phyloP scores from a whole-genome alignment of 2,888 invertebrate genomes.

The Lithophane semibrunnea region DNA sequence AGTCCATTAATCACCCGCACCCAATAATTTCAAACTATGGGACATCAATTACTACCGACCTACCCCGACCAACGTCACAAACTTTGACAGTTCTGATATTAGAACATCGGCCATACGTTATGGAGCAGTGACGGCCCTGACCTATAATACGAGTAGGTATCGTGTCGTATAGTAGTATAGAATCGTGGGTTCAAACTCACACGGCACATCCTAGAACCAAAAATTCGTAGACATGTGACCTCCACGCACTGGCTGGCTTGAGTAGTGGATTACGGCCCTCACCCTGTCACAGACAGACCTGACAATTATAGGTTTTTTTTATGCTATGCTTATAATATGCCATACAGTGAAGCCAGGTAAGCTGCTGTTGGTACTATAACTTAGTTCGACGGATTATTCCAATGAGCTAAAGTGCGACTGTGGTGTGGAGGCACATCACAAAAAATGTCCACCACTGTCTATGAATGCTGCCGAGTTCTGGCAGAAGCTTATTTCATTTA shows the following conservation, averaged over 20 bases:
- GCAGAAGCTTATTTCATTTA: neutral
- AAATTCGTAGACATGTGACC: neutral
- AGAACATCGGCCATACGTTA: conserved; percentile 34
- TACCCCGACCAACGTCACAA: conserved; percentile 36
- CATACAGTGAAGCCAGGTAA: neutral
- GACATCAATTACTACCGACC: conserved; percentile 60
- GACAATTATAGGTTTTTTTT: neutral
- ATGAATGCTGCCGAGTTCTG: neutral
- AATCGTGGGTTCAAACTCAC: neutral
- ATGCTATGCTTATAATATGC: neutral
- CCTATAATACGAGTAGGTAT: neutral
- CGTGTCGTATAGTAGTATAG: too few relatives aligned
- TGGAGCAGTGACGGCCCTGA: neutral
- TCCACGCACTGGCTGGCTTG: too few relatives aligned
- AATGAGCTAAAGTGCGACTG: neutral
- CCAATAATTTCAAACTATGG: conserved; percentile 48
- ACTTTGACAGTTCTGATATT: conserved; percentile 64
- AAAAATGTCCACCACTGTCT: neutral
- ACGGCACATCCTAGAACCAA: neutral
- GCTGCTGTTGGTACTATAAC: neutral
- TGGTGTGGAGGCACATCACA: neutral
- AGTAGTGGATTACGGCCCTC: neutral
- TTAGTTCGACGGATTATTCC: neutral
- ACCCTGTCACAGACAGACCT: neutral
- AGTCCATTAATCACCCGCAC: conserved; percentile 59